phyloP scores from a whole-genome alignment of 1,140 invertebrate genomes.

The Drosophila repletoides region DNA sequence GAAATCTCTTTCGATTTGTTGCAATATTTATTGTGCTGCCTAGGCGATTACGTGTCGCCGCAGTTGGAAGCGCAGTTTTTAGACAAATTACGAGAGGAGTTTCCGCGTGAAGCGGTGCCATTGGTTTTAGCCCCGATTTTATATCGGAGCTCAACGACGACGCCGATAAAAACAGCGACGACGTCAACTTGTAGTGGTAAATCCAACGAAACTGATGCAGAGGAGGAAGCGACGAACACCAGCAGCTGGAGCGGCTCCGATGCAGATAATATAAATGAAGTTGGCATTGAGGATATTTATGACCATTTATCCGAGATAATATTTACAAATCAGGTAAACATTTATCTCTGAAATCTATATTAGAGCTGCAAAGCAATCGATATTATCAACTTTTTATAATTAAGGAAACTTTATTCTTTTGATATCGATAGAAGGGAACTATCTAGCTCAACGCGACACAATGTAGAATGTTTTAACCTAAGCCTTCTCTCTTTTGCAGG shows the following conservation, averaged over 20 bases:
- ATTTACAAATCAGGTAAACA: constrained; percentile 73
- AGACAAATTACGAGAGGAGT: constrained; percentile 91
- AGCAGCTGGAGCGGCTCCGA: constrained; percentile 60
- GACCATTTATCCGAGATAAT: constrained; percentile 81
- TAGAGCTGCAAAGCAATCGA: no score
- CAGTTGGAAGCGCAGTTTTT: constrained; percentile 92
- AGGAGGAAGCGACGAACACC: constrained; percentile 54
- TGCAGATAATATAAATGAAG: constrained; percentile 69
- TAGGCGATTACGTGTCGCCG: constrained; percentile 83
- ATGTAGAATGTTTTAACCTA: no score
- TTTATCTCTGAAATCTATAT: not conserved
- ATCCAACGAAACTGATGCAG: constrained; percentile 63
- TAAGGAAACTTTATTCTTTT: no score
- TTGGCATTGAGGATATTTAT: constrained; percentile 81
- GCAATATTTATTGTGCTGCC: constrained; percentile 89
- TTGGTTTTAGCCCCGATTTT: constrained; percentile 93
- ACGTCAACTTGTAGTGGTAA: constrained; percentile 18
- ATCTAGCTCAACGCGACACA: no score
- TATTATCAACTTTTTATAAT: no score
- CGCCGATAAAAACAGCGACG: constrained; percentile 29
- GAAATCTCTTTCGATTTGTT: constrained; percentile 94
- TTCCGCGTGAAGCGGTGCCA: constrained; percentile 93
- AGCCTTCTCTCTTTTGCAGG: constrained; percentile 32
- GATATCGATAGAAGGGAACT: no score
- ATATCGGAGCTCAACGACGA: constrained; percentile 84